Evolutionary conservation across 2,888 invertebrate genomes (phyloP), one percentile per base, ranked within the genome.

Genomic region (Pantelozetes paolii): DNA sequence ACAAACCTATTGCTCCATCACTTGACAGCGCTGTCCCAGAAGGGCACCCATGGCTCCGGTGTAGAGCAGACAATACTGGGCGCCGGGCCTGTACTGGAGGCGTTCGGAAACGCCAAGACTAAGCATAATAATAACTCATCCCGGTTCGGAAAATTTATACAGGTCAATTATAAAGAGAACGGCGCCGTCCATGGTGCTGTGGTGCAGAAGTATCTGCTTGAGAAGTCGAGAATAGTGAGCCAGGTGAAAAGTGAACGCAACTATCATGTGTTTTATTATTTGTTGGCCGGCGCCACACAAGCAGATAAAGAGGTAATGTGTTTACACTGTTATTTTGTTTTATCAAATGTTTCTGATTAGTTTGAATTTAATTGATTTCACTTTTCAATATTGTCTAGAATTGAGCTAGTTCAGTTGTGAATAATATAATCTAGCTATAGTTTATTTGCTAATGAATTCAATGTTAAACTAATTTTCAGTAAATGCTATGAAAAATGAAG

Each of bases 31-130:
- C 86, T 96, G 74, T 93, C 92, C 82, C 95, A 95, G 83, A 95
- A 95, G 82, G 94, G 94, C 72, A 91, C 90, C 54, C 91, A 92
- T 81, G 94, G 94, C 23, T 92, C 92, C 81, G 94, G 94, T n/a
- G 94, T 96, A 2, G 96, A 97, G 83, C 95, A 95, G 84, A 95
- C 94, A 18, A 94, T 97, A 80, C 85, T 96, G 71, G 94, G 94
- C 81, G 95, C 96, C 40, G 96, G 96, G 13, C 96, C 96, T 2
- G 96, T 96, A 62, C 84, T 97, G 67, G 96, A 96, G 86, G 96
- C 96, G 8, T 97, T 97, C 83, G 97, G 97, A n/a, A 97, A 97
- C 84, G 95, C 97, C 0, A 96, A 95, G 85, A 97, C 96, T 42
- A 92, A 95, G 2, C 95, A 96, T 82, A 96, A 96, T 83, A 95